Percentiles rank a stretch among this genome's conserved stretches.
Evolutionary conservation across 2,888 invertebrate genomes (phyloP).

Genomic region (Lepas anatifera): DNA sequence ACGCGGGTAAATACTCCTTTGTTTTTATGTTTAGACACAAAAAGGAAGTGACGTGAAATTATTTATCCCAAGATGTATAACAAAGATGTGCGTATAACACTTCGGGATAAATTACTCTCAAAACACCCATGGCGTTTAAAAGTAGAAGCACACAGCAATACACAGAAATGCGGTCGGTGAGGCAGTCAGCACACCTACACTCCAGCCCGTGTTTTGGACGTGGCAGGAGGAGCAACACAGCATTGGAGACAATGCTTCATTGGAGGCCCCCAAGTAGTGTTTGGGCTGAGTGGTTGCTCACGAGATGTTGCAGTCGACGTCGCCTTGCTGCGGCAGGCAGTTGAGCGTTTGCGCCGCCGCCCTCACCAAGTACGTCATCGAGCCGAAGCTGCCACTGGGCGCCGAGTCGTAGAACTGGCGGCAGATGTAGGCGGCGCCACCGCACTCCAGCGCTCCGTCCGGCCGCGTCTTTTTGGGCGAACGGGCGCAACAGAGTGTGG

Average conservation of each 20-base stretch:
- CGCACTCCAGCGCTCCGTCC: slow-evolving; percentile 60
- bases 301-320: slow-evolving; percentile 52
- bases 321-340: slow-evolving; percentile 59
- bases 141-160: slow-evolving; percentile 61
- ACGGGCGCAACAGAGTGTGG: slow-evolving; percentile 85
- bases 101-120: no score
- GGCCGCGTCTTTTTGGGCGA: background rate
- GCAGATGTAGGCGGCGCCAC: slow-evolving; percentile 89
- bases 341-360: slow-evolving; percentile 59
- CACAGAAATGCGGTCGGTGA: slow-evolving; percentile 66
- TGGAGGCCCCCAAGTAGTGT: background rate
- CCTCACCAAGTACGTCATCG: slow-evolving; percentile 64
- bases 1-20: no score
- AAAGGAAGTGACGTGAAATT: no score
- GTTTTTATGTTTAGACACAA: no score
- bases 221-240: slow-evolving; percentile 64
- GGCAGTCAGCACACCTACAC: slow-evolving; percentile 96
- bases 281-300: slow-evolving; percentile 16
- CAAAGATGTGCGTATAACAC: no score
- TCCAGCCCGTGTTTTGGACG: slow-evolving; percentile 94
- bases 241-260: background rate
- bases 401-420: slow-evolving; percentile 97
- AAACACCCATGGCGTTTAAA: slow-evolving; percentile 32
- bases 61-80: no score
- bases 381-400: slow-evolving; percentile 89